A percentile compares a stretch with the other conserved stretches of the same genome.
Evolutionary conservation across 2,113 vertebrate genomes (phyloP).

Genomic region (Epinephelus moara): DNA sequence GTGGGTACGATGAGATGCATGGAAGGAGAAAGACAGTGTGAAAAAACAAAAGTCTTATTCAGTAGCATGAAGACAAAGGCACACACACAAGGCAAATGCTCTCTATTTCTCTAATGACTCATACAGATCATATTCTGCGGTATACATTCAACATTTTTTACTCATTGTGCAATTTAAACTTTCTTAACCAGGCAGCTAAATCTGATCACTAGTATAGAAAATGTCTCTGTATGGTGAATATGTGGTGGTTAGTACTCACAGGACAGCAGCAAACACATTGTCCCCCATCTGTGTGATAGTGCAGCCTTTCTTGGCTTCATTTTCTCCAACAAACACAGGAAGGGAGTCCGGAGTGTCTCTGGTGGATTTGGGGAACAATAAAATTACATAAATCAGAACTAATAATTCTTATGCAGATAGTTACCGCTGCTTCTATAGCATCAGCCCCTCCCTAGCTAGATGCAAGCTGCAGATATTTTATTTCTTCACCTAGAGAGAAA

Average conservation of each 20-base stretch:
- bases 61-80: not conserved
- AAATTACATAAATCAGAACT: constrained; percentile 16
- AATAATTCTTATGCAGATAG: not conserved
- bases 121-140: not conserved
- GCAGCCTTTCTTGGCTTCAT: constrained; percentile 92
- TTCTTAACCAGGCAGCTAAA: too few species aligned
- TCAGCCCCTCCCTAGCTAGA: not conserved
- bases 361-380: constrained; percentile 10
- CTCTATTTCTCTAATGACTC: not conserved
- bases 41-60: not conserved
- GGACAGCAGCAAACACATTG: constrained; percentile 94
- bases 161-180: not conserved
- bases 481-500: too few species aligned
- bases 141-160: not conserved
- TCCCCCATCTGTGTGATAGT: constrained; percentile 91
- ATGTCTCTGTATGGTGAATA: not conserved
- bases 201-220: not conserved
- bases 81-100: not conserved
- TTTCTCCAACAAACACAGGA: constrained; percentile 92
- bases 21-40: not conserved
- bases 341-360: constrained; percentile 94
- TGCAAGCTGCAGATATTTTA: too few species aligned
- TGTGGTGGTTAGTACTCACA: constrained; percentile 84
- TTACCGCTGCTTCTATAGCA: not conserved
- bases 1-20: not conserved